phyloP scores from a whole-genome alignment of 2,113 vertebrate genomes.

The Corythoichthys intestinalis region DNA sequence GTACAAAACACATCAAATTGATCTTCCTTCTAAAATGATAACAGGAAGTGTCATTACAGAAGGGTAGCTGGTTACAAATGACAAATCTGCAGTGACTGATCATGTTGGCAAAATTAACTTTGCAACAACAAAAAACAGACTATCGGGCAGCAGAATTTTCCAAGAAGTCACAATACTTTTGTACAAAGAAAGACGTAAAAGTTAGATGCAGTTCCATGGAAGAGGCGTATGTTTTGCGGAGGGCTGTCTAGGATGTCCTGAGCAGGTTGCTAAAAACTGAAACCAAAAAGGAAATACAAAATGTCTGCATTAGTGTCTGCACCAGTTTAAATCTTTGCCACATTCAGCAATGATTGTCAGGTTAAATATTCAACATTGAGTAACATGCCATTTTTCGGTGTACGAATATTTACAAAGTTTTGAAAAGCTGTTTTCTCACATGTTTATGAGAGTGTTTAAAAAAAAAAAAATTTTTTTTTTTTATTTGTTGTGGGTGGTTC shows the following conservation, averaged over 20 bases:
- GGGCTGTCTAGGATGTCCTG: slow-evolving; percentile 45
- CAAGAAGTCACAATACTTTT: background rate
- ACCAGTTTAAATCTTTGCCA: background rate
- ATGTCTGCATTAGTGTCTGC: background rate
- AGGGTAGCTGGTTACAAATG: background rate
- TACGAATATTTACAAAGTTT: too few relatives aligned
- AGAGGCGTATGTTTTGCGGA: background rate
- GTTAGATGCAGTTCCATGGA: background rate
- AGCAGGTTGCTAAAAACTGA: slow-evolving; percentile 69
- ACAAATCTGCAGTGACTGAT: background rate
- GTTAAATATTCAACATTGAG: background rate
- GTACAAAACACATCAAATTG: background rate
- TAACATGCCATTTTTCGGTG: too few relatives aligned
- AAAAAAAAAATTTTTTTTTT: too few relatives aligned
- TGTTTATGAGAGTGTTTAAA: too few relatives aligned
- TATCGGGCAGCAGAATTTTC: background rate
- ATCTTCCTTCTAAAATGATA: background rate
- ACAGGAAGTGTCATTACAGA: background rate
- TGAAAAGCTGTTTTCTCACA: too few relatives aligned
- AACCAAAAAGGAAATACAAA: slow-evolving; percentile 8
- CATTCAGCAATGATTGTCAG: background rate
- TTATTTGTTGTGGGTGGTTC: too few relatives aligned
- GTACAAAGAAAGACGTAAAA: background rate
- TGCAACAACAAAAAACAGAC: background rate
- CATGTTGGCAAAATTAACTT: background rate